phyloP scores from a whole-genome alignment of 2,113 vertebrate genomes.

The Oreochromis niloticus region DNA sequence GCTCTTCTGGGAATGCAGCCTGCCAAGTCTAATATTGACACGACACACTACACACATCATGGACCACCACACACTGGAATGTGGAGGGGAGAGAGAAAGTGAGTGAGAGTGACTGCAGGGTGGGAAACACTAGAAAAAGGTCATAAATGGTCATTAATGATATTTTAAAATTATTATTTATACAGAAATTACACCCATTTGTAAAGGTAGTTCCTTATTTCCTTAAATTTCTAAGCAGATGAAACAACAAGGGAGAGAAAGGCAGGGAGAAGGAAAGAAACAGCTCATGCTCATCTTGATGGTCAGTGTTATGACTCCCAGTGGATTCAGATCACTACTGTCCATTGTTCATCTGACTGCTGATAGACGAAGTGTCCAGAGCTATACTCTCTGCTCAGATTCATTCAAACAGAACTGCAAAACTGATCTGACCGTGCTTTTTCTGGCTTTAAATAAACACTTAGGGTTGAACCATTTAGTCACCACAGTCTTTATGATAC shows the following conservation, averaged over 20 bases:
- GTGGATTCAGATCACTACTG: neutral
- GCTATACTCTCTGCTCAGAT: neutral
- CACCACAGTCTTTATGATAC: neutral
- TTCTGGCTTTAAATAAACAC: neutral
- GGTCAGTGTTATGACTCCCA: neutral
- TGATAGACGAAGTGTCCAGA: neutral
- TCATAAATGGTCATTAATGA: neutral
- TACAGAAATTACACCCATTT: neutral
- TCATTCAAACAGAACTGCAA: neutral
- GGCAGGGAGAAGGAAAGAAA: neutral
- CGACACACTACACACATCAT: constrained; percentile 43
- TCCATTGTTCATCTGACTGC: neutral
- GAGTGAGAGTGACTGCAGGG: neutral
- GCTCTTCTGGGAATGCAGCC: constrained; percentile 15
- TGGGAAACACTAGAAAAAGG: neutral
- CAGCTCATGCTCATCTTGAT: neutral
- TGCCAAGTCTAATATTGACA: constrained; percentile 70
- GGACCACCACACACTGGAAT: constrained; percentile 27
- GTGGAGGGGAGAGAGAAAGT: neutral
- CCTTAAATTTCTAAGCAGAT: neutral
- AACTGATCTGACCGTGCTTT: neutral
- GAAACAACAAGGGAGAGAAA: neutral
- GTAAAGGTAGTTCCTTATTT: neutral
- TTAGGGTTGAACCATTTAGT: neutral
- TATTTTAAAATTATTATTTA: neutral